Evolutionary conservation across 2,888 invertebrate species (phyloP).

Genomic region (Orchesellides sinensis): DNA sequence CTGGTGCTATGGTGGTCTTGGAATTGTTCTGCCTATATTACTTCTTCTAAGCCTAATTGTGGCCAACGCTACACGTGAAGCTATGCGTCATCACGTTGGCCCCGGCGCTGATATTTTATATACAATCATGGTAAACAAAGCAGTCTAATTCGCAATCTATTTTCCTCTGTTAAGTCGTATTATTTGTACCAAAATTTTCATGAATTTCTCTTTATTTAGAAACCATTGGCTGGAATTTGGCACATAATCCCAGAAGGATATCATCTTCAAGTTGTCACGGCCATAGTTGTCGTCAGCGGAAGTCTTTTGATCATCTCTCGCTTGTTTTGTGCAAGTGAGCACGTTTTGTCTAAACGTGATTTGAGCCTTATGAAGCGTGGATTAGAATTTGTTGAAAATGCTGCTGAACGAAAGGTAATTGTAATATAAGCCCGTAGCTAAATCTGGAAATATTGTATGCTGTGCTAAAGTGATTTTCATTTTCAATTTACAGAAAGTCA

Average conservation of each 20-base stretch:
- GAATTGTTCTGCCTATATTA: constrained; percentile 69
- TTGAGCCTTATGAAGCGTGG: constrained; percentile 64
- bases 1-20: constrained; percentile 67
- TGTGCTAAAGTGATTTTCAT: no score
- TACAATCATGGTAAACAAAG: constrained; percentile 64
- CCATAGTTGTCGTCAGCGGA: constrained; percentile 69
- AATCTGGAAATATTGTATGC: no score
- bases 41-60: constrained; percentile 70
- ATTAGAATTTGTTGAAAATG: constrained; percentile 58
- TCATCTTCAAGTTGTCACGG: constrained; percentile 70
- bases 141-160: background rate
- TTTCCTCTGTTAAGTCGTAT: background rate
- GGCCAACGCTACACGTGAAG: constrained; percentile 68
- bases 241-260: constrained; percentile 62
- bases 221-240: constrained; percentile 71
- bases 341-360: constrained; percentile 63
- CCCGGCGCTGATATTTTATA: constrained; percentile 66
- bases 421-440: no score
- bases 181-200: constrained; percentile 9
- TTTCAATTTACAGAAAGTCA: constrained; percentile 63
- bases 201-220: constrained; percentile 49
- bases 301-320: constrained; percentile 70
- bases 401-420: constrained; percentile 67
- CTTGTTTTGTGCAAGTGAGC: constrained; percentile 62
- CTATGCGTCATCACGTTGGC: constrained; percentile 71